Percentiles rank a stretch among this genome's conserved stretches.
Conservation (phyloP, 1,140 invertebrate genomes). For the Hypsibius dujardini region DNA sequence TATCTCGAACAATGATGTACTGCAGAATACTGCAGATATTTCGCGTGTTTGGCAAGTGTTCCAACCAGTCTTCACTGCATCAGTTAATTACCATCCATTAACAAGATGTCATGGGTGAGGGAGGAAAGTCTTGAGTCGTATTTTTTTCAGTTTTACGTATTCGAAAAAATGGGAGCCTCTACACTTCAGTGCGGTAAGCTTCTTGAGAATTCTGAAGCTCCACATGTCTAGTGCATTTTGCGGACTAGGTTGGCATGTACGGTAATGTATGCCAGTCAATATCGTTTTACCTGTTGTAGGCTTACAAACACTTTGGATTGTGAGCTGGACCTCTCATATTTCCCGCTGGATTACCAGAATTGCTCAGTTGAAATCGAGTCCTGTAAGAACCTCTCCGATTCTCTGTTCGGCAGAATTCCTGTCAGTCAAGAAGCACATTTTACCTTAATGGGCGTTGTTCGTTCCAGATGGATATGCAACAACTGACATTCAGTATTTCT, state of each 20-base stretch:
- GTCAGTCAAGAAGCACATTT: too few species aligned
- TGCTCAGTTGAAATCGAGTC: constrained; percentile 15
- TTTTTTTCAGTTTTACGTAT: constrained; percentile 22
- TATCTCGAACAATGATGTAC: too few species aligned
- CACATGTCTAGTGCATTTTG: neutral
- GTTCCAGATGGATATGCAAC: constrained; percentile 15
- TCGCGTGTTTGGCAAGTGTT: too few species aligned
- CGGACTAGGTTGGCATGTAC: constrained; percentile 24
- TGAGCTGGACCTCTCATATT: constrained; percentile 1
- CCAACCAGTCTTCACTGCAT: too few species aligned
- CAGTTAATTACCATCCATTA: too few species aligned
- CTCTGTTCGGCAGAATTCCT: too few species aligned
- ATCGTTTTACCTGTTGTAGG: neutral
- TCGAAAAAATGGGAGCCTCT: constrained; percentile 25
- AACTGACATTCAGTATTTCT: neutral
- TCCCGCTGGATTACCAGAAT: constrained; percentile 14
- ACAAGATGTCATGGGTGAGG: too few species aligned
- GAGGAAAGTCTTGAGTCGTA: too few species aligned
- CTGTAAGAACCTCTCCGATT: neutral
- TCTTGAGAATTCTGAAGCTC: constrained; percentile 17
- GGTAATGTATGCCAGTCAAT: too few species aligned
- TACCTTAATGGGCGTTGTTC: too few species aligned
- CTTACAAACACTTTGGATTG: neutral
- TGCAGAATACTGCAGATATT: too few species aligned
- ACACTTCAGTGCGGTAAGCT: constrained; percentile 25